phyloP scores from a whole-genome alignment of 92 coral and sea anemone genomes.

The Phymanthus crucifer region DNA sequence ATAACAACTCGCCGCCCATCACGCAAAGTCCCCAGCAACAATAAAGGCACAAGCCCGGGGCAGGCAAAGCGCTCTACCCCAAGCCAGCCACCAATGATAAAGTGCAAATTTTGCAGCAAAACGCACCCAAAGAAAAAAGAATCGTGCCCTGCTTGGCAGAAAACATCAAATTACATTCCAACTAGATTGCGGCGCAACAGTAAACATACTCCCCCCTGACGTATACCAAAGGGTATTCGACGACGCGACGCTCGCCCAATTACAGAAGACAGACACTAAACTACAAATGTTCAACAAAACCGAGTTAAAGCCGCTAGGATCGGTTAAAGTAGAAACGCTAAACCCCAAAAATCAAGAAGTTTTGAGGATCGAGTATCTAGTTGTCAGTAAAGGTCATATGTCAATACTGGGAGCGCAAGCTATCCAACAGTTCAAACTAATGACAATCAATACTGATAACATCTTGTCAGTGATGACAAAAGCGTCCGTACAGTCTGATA shows the following conservation, averaged over 20 bases:
- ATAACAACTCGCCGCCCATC: too few relatives aligned
- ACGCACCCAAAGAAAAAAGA: too few relatives aligned
- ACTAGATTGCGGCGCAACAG: constrained; percentile 35
- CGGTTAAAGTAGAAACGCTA: constrained; percentile 1
- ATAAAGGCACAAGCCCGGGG: too few relatives aligned
- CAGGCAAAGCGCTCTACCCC: too few relatives aligned
- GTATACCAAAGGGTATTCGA: constrained; percentile 10
- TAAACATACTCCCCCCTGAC: constrained; percentile 14
- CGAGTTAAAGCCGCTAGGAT: constrained; percentile 10
- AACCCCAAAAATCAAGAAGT: constrained; percentile 34
- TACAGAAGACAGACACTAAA: neutral
- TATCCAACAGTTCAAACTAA: constrained; percentile 34
- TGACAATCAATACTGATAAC: constrained; percentile 26
- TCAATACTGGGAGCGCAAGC: constrained; percentile 28
- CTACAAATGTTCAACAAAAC: constrained; percentile 28
- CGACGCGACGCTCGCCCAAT: too few relatives aligned
- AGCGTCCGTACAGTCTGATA: too few relatives aligned
- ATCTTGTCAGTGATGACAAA: constrained; percentile 14
- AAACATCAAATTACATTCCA: constrained; percentile 15
- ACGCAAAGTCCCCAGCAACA: too few relatives aligned
- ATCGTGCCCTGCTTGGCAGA: neutral
- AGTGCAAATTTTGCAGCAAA: too few relatives aligned
- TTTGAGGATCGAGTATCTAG: constrained; percentile 18
- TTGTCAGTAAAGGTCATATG: constrained; percentile 20
- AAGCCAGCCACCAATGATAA: too few relatives aligned